phyloP scores from a whole-genome alignment of 64 coral and sea anemone species.

The Stylophora pistillata region DNA sequence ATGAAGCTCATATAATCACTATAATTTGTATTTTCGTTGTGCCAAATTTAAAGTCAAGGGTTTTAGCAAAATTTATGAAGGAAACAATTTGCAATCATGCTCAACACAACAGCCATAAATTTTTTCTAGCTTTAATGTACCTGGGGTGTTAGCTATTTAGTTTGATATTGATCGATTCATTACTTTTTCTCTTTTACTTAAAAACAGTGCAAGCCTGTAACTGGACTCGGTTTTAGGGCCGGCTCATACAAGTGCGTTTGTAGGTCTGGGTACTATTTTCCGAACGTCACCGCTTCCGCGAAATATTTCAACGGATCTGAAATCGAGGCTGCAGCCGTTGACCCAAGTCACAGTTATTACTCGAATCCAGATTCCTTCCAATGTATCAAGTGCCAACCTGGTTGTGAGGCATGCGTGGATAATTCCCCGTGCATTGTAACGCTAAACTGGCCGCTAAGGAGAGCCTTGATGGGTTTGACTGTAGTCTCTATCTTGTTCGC shows the following conservation, averaged over 20 bases:
- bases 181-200: not conserved
- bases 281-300: constrained; percentile 20
- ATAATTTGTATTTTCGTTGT: no score
- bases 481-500: constrained; percentile 49
- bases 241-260: constrained; percentile 90
- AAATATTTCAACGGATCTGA: constrained; percentile 86
- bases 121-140: no score
- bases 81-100: no score
- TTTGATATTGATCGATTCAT: not conserved
- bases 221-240: constrained; percentile 75
- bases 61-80: no score
- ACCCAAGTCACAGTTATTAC: constrained; percentile 50
- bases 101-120: no score
- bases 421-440: constrained; percentile 82
- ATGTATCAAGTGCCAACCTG: constrained; percentile 67
- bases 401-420: constrained; percentile 74
- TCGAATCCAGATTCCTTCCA: constrained; percentile 65
- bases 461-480: constrained; percentile 66
- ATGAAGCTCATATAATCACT: no score
- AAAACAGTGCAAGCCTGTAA: constrained; percentile 64
- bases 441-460: constrained; percentile 77
- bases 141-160: no score
- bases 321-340: constrained; percentile 56
- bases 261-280: constrained; percentile 85
- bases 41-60: no score